phyloP scores from a whole-genome alignment of 2,888 invertebrate genomes.

The Heteromyza rotundicornis region DNA sequence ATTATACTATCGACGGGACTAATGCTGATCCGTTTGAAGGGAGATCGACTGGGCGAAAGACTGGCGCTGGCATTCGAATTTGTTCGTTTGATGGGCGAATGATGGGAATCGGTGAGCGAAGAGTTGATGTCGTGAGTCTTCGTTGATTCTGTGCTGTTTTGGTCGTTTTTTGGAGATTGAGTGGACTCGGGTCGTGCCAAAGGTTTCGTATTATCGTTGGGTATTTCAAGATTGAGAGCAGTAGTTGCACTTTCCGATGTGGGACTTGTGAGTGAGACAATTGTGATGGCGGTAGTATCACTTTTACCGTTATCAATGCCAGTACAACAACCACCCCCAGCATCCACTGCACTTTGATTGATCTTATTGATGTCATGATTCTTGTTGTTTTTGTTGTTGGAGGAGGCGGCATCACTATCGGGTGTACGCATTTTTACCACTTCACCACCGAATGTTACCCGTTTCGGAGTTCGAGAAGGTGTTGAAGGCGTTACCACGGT shows the following conservation, averaged over 20 bases:
- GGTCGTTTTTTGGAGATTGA: conserved; percentile 17
- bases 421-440: conserved; percentile 84
- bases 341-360: neutral
- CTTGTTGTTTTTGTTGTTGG: conserved; percentile 48
- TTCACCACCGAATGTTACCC: conserved; percentile 87
- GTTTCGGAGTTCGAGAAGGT: conserved; percentile 68
- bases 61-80: conserved; percentile 28
- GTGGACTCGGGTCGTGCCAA: conserved; percentile 31
- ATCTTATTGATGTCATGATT: conserved; percentile 14
- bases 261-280: neutral
- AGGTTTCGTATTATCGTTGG: conserved; percentile 60
- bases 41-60: conserved; percentile 48
- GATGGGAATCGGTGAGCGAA: conserved; percentile 27
- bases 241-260: conserved; percentile 35
- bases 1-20: conserved; percentile 64
- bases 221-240: conserved; percentile 54
- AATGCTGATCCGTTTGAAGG: conserved; percentile 50
- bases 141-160: neutral
- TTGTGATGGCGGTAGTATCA: conserved; percentile 4
- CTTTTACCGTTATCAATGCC: neutral
- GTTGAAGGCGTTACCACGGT: conserved; percentile 40
- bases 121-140: conserved; percentile 6
- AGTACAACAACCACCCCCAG: neutral
- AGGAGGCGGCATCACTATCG: conserved; percentile 74
- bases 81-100: conserved; percentile 32